phyloP scores from a whole-genome alignment of 2,113 vertebrate genomes.

The Gopherus evgoodei region DNA sequence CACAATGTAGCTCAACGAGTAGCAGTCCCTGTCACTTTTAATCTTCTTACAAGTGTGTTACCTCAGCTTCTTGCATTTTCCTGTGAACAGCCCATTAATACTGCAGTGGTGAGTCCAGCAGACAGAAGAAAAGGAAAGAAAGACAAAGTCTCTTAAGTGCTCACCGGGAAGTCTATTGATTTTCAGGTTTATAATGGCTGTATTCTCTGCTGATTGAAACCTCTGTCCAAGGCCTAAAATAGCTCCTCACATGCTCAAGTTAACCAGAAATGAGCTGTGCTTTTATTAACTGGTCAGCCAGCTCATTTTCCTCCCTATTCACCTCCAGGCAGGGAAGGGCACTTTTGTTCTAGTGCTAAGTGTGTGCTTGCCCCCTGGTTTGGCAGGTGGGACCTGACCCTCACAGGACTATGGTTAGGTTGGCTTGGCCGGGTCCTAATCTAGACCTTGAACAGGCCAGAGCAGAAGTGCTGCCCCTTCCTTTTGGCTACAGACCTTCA shows the following conservation, averaged over 20 bases:
- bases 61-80: neutral
- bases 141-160: neutral
- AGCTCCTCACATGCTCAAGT: conserved; percentile 8
- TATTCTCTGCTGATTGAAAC: neutral
- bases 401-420: neutral
- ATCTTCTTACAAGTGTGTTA: neutral
- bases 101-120: neutral
- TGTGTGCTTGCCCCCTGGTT: neutral
- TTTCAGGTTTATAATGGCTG: neutral
- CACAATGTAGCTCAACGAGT: neutral
- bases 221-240: neutral
- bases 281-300: neutral
- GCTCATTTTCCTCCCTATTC: neutral
- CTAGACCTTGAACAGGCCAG: neutral
- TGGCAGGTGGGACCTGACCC: neutral
- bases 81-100: neutral
- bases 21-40: neutral
- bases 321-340: neutral
- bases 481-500: neutral
- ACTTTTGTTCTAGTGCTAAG: neutral
- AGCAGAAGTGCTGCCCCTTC: neutral
- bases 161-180: neutral
- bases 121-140: neutral
- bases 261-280: neutral
- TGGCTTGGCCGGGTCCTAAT: neutral